Evolutionary conservation across 2,888 invertebrate genomes (phyloP).

Genomic region (Cybosia mesomella): DNA sequence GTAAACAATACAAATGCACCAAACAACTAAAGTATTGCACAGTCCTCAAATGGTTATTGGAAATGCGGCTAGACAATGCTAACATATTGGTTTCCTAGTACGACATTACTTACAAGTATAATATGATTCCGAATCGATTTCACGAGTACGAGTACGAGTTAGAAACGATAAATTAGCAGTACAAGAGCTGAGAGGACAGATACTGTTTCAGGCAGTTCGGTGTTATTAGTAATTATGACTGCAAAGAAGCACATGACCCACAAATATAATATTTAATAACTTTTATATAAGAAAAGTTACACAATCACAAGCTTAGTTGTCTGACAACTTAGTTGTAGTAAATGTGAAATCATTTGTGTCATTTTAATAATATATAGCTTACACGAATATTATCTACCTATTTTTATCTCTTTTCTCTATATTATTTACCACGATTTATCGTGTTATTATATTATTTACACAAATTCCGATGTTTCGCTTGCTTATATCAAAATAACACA

Average conservation of each 20-base stretch:
- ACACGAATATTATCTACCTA: too few species aligned
- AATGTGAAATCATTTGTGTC: too few species aligned
- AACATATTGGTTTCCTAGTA: constrained; percentile 34
- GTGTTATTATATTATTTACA: too few species aligned
- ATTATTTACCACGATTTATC: too few species aligned
- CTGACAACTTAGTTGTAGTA: too few species aligned
- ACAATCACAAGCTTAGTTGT: too few species aligned
- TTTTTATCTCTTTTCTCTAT: too few species aligned
- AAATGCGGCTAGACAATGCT: constrained; percentile 35
- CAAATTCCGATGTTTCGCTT: too few species aligned
- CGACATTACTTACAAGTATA: constrained; percentile 28
- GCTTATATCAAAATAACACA: too few species aligned
- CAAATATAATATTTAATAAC: not conserved
- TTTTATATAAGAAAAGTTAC: too few species aligned
- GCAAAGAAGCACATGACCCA: not conserved
- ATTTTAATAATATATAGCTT: too few species aligned
- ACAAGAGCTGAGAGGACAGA: not conserved
- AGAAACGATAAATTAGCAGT: constrained; percentile 13
- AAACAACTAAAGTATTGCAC: constrained; percentile 46
- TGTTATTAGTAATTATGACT: not conserved
- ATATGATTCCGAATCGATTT: constrained; percentile 42
- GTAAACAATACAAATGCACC: constrained; percentile 51
- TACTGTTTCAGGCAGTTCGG: not conserved
- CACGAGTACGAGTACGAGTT: constrained; percentile 27
- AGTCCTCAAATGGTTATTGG: constrained; percentile 41